Conservation (phyloP, 2,888 invertebrate genomes). For the Heliconius cydno region DNA sequence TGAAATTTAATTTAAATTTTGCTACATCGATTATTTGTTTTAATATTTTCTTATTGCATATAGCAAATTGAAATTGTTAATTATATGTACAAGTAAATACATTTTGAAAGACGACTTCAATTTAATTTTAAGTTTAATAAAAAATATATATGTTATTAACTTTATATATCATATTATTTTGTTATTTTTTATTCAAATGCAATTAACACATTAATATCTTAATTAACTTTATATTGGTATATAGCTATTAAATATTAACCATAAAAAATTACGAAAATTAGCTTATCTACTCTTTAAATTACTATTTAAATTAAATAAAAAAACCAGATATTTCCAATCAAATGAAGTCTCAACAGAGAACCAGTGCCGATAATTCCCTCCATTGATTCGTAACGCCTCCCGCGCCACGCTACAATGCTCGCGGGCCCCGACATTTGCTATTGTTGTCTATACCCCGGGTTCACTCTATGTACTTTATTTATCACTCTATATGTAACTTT, state of each 20-base stretch:
- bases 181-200: not conserved
- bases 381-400: slow-evolving; percentile 84
- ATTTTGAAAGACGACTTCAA: too few species aligned
- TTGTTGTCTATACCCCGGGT: slow-evolving; percentile 75
- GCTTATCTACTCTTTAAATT: too few species aligned
- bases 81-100: too few species aligned
- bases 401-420: slow-evolving; percentile 82
- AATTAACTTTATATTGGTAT: not conserved
- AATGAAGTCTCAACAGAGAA: slow-evolving; percentile 57
- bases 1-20: too few species aligned
- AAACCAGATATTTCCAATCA: slow-evolving; percentile 7
- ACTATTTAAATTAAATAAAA: not conserved
- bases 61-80: too few species aligned
- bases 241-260: not conserved
- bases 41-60: not conserved
- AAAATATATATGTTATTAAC: too few species aligned
- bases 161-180: too few species aligned
- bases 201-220: not conserved
- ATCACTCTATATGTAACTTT: slow-evolving; percentile 55
- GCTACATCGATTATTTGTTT: slow-evolving; percentile 48
- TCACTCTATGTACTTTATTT: slow-evolving; percentile 75
- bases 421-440: slow-evolving; percentile 82
- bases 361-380: slow-evolving; percentile 81
- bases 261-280: too few species aligned
- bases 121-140: too few species aligned